Evolutionary conservation across 2,888 invertebrate species (phyloP), one percentile per base, ranked within the genome.

Genomic region (Yponomeuta sedellus): DNA sequence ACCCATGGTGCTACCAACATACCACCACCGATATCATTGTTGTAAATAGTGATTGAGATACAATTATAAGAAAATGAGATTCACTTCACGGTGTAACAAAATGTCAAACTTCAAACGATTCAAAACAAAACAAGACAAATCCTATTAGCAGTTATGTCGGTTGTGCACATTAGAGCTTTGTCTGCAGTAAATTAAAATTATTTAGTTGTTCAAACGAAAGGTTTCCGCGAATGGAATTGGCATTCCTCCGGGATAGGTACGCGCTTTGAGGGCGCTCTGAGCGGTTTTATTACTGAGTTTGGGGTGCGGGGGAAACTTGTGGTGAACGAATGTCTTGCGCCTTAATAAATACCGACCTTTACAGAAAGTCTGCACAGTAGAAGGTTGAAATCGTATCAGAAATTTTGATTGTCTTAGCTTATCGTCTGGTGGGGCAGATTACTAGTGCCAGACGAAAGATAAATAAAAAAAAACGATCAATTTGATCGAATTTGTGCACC

Each of bases 171-270:
- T 20, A n/a, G 59, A 22, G 59, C 44, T 59, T 25, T 59, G 59
- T 25, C 61, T 44, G 63, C 66, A 57, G 64, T 65, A 65, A 66
- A 69, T 68, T 67, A 63, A 64, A 64, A 64, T 57, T 56, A 64
- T 56, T 64, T 39, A 57, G 64, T 56, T 57, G 64, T 56, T 64
- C 40, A 64, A 64, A 64, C 57, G 57, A 19, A 52, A 57, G 56
- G 56, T 28, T 22, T 75, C 75, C 71, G 72, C 71, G 75, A 78
- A 80, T 75, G 71, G 74, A 81, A 80, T 80, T 78, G 79, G 76
- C 76, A 78, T 81, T 80, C 77, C 75, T 74, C 71, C 67, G 68
- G 69, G 68, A 70, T 71, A 69, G 71, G 71, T 74, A 74, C 76
- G 28, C 44, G 64, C 67, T 64, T 76, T 77, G 73, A 75, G 72